Evolutionary conservation across 2,797 vertebrate species (phyloP).

Genomic region (Rhinatrema bivittatum): DNA sequence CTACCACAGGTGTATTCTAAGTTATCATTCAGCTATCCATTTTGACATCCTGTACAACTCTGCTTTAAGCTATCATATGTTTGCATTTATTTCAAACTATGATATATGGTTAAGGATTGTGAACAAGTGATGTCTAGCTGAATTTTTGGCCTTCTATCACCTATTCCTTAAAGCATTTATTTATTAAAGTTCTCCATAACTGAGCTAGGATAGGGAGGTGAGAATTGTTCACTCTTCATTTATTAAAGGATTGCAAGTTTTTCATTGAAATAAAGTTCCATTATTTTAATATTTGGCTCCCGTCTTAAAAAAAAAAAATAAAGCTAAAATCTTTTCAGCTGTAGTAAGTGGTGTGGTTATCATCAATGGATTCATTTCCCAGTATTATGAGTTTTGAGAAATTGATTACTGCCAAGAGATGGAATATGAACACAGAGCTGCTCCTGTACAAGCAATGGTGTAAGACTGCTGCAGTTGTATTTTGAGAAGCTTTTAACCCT

Average conservation of each 20-base stretch:
- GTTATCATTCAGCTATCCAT: constrained; percentile 37
- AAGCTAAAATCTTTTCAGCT: too few species aligned
- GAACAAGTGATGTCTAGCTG: constrained; percentile 48
- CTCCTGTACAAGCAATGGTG: too few species aligned
- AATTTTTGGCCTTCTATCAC: constrained; percentile 63
- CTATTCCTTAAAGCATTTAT: constrained; percentile 61
- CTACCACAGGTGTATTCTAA: constrained; percentile 44
- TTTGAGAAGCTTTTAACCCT: too few species aligned
- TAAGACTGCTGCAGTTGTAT: too few species aligned
- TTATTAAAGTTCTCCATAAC: constrained; percentile 62
- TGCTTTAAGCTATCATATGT: constrained; percentile 41
- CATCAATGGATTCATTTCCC: too few species aligned
- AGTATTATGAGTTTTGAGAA: too few species aligned
- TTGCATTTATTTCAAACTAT: constrained; percentile 50
- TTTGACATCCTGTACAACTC: constrained; percentile 23
- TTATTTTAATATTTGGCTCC: constrained; percentile 59
- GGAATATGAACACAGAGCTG: too few species aligned
- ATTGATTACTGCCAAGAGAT: too few species aligned
- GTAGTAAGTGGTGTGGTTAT: too few species aligned
- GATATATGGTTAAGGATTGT: constrained; percentile 48
- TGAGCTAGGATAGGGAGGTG: constrained; percentile 52
- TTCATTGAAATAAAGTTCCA: constrained; percentile 72
- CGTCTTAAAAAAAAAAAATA: too few species aligned
- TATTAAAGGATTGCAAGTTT: constrained; percentile 67
- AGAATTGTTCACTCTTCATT: constrained; percentile 58